Evolutionary conservation across 2,113 vertebrate species (phyloP).

Genomic region (Crotophaga sulcirostris): DNA sequence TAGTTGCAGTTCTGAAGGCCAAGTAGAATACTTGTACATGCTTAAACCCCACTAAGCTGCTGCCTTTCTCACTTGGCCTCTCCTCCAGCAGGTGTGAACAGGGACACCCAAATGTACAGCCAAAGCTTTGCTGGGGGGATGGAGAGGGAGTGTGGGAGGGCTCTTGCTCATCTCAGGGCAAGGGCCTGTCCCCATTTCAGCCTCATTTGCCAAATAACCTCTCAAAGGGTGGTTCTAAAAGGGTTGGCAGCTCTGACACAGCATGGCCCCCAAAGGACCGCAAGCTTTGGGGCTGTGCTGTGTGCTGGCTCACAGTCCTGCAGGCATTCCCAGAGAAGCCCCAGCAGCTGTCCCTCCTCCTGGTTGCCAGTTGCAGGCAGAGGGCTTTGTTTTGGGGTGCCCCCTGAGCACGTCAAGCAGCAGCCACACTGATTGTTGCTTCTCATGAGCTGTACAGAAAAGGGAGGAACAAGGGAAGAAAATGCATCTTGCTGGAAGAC

Average conservation of each 20-base stretch:
- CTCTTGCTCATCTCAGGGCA: background rate
- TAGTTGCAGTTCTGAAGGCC: background rate
- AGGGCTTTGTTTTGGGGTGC: background rate
- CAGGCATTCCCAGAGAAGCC: accelerated
- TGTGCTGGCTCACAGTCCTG: background rate
- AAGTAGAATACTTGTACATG: background rate
- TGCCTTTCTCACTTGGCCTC: background rate
- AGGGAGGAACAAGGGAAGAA: background rate
- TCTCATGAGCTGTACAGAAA: background rate
- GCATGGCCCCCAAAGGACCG: accelerated
- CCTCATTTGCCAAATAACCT: background rate
- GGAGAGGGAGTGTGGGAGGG: accelerated
- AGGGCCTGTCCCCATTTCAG: background rate
- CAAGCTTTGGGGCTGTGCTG: accelerated
- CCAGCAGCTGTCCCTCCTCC: background rate
- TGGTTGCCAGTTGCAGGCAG: background rate
- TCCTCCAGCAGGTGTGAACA: background rate
- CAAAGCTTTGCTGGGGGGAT: background rate
- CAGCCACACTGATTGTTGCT: background rate
- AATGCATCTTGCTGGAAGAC: background rate
- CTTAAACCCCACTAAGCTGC: background rate
- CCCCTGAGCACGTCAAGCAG: background rate
- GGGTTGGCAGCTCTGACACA: background rate
- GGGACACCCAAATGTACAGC: background rate
- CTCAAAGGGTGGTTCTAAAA: background rate